Evolutionary conservation across 2,113 vertebrate species (phyloP), one percentile per base, ranked within the genome.

Genomic region (Ranitomeya imitator): DNA sequence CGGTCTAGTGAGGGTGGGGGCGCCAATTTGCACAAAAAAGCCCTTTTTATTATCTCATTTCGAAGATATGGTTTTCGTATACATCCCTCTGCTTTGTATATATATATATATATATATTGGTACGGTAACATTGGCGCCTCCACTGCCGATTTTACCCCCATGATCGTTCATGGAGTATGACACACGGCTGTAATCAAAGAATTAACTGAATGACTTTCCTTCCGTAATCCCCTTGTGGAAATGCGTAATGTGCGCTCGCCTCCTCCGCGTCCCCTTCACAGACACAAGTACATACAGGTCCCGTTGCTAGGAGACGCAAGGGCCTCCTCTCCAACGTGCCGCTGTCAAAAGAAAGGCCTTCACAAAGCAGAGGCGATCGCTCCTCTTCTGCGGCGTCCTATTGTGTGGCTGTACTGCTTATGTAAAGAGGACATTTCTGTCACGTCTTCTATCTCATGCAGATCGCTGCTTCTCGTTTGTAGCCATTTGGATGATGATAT

Each of bases 241-340:
- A 86, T 55, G 31, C 61, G 74, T 79, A 86, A 80, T 80, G 45
- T 83, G 63, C 52, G 19, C 37, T 69, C 55, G 45, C 23, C 77
- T 55, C 85, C 71, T 80, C 77, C 61, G 52, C 77, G 21, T 87
- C 51, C 77, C 37, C 52, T 21, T 52, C 77, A 59, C 52, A 79
- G 54, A 59, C 61, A 80, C 37, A 57, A 31, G 31, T 79, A 11
- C 14, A 65, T 79, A 11, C 14, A 65, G 45, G 65, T 37, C 59
- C 18, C 19, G 85, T 86, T 86, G 85, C 85, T 86, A 63, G 65
- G 85, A 51, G 74, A 86, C 61, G 57, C 10, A 14, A 57, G 60
- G 61, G 19, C 77, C 77, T 79, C 59, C 52, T 80, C n/a, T 71
- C 71, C 61, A 67, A 67, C 54, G 73, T 13, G 51, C 61, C 37